Evolutionary conservation across 2,888 invertebrate genomes (phyloP), one percentile per base, ranked within the genome.

Genomic region (Cabera pusaria): DNA sequence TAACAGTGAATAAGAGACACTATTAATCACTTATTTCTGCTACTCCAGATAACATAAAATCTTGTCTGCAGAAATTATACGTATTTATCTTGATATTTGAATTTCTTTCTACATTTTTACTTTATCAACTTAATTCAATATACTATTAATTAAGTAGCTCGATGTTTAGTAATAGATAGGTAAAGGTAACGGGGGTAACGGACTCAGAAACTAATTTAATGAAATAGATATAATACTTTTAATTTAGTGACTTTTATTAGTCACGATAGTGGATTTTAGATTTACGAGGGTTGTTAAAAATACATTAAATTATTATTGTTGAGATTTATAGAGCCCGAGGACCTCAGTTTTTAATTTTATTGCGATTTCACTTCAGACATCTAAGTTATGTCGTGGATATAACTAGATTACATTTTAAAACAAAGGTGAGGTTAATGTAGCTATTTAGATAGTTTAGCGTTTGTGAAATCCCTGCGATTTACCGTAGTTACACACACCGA

Each of bases 211-310:
- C 8, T 21, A 21, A 21, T 21, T 19, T 33, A 25, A 31, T 22
- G 12, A 31, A 24, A 19, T 11, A 3, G n/a, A 18, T 11, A 24
- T 19, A 12, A 20, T 6, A 19, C 8, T 21, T 29, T 14, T 12
- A 26, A 26, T 20, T 21, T 10, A 26, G 6, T 16, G 16, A 21
- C 6, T 20, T 26, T 27, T 21, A 12, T 34, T 12, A 11, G 7
- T 11, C 19, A 18, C 14, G 9, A 21, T 34, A 26, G 26, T 35
- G 3, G 3, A 26, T 9, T 14, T 10, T n/a, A 20, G 16, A 34
- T 34, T 34, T 34, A 34, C 6, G 25, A 21, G 25, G 6, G 14
- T 20, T 16, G 14, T 24, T 34, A 34, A 12, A 28, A 20, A 8
- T 37, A 17, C 12, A 29, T 24, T 28, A 6, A 19, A 24, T 28